These are phyloP conservation scores for Picathartes gymnocephalus DNA, from an alignment of 2,113 vertebrate genomes.

Conservation along the genomic window DNA sequence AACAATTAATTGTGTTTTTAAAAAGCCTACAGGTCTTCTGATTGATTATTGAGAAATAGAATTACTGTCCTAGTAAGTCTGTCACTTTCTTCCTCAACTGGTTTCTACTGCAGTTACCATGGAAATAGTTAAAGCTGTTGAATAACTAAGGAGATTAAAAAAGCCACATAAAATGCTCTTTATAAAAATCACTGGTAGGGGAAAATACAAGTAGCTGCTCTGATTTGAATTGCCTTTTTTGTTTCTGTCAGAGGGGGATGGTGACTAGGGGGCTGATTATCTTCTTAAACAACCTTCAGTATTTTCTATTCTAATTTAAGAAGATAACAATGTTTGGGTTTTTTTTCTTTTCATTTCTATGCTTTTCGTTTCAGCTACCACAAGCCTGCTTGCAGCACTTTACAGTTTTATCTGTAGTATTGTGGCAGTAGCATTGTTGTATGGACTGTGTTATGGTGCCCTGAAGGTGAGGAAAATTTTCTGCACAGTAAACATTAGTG, in stretches of 20 bases:
- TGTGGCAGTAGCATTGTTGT: conserved; percentile 90
- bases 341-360: not conserved
- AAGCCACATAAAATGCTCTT: not conserved
- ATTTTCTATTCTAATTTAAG: not conserved
- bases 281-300: not conserved
- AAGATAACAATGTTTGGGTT: not conserved
- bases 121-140: not conserved
- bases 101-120: not conserved
- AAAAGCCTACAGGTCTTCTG: not conserved
- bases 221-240: not conserved
- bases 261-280: not conserved
- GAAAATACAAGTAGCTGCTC: not conserved
- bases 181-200: not conserved
- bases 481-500: not conserved
- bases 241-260: not conserved
- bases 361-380: conserved; percentile 78
- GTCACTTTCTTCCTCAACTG: not conserved
- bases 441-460: conserved; percentile 94
- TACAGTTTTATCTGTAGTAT: conserved; percentile 94
- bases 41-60: not conserved
- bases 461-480: conserved; percentile 82
- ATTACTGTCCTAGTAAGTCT: not conserved
- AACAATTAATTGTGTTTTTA: not conserved
- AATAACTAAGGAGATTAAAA: not conserved
- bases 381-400: conserved; percentile 92